A percentile compares a stretch with the other conserved stretches of the same genome.
Evolutionary conservation across 2,888 invertebrate genomes (phyloP).

Genomic region (Galeruca laticollis): DNA sequence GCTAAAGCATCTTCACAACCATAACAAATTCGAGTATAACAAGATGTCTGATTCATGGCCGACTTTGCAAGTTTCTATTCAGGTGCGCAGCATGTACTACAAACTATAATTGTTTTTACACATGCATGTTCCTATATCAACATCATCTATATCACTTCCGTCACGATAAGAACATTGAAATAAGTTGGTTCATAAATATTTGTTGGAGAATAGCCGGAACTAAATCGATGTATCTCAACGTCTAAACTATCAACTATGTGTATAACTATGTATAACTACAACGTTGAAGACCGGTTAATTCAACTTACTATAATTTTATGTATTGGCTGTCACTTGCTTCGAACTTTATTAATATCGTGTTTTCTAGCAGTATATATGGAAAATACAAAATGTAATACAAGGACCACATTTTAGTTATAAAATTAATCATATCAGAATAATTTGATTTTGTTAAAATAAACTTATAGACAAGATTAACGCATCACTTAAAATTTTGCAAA

Average conservation of each 20-base stretch:
- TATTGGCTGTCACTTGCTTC: background rate
- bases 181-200: slow-evolving; percentile 53
- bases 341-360: slow-evolving; percentile 8
- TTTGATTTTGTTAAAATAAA: too few species aligned
- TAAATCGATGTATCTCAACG: slow-evolving; percentile 31
- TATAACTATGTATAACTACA: slow-evolving; percentile 15
- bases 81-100: slow-evolving; percentile 54
- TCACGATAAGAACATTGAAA: slow-evolving; percentile 56
- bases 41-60: slow-evolving; percentile 51
- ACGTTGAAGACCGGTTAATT: slow-evolving; percentile 21
- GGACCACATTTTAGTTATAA: background rate
- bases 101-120: slow-evolving; percentile 60
- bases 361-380: background rate
- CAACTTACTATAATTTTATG: slow-evolving; percentile 4
- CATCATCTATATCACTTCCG: slow-evolving; percentile 59
- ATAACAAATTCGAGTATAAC: slow-evolving; percentile 43
- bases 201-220: slow-evolving; percentile 44
- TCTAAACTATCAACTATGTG: slow-evolving; percentile 9
- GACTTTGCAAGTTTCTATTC: slow-evolving; percentile 47
- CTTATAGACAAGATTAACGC: too few species aligned
- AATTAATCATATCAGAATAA: background rate
- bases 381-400: background rate
- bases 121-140: slow-evolving; percentile 58
- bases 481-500: too few species aligned
- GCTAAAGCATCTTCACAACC: background rate